Evolutionary conservation across 2,888 invertebrate species (phyloP), one percentile per base, ranked within the genome.

Genomic region (Sesia bembeciformis): DNA sequence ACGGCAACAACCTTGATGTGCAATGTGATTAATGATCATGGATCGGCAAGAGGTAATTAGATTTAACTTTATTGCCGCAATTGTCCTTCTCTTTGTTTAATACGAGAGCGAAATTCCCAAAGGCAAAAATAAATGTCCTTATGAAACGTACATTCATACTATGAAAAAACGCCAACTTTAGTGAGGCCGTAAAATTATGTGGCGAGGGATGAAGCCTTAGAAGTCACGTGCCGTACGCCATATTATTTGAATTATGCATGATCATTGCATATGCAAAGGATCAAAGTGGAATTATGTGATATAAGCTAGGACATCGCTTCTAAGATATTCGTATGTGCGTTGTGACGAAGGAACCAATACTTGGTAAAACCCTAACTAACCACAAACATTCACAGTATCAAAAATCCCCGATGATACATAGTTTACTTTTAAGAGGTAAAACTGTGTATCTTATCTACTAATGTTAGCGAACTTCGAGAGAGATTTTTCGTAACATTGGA

Each of bases 241-340:
- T 64, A 70, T 72, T 68, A 68, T 66, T 65, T 74, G 67, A 77
- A 80, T 78, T 70, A 80, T 78, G 68, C 70, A 79, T 75, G 63
- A 61, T 60, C 64, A 65, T 64, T 68, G 71, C 72, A 70, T 67
- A 72, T 70, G 73, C 67, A 64, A 63, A 65, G 23, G 46, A 46
- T 46, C 46, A 23, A 46, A 46, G 8, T n/a, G 46, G 23, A 23
- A 8, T 41, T 46, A 46, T 46, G 46, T n/a, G 46, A 46, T 23
- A 46, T 46, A 46, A 46, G 4, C 23, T 46, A 3, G 8, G 23
- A 23, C 23, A 23, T 23, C 23, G 23, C 23, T 23, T 23, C 2
- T 23, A 23, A 23, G 23, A 23, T 23, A 23, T 23, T 23, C 23
- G 23, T 23, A 23, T 23, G 23, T 23, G 23, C 23, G 23, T 23